phyloP scores from a whole-genome alignment of 2,113 vertebrate genomes.

The Ovis aries region DNA sequence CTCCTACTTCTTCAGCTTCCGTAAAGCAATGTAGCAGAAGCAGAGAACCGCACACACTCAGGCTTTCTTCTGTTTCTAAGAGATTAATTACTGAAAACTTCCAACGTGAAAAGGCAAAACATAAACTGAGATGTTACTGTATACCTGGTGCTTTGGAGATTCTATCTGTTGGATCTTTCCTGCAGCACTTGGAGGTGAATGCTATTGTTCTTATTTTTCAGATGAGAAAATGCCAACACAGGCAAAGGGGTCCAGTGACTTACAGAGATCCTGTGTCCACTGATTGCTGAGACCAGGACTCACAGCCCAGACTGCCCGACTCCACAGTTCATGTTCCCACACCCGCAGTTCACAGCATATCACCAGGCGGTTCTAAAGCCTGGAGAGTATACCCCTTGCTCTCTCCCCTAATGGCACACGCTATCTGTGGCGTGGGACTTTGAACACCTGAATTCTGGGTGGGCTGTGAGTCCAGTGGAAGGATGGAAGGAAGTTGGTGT shows the following conservation, averaged over 20 bases:
- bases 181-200: background rate
- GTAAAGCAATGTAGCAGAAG: background rate
- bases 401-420: fast-evolving
- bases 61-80: background rate
- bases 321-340: background rate
- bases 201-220: background rate
- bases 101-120: background rate
- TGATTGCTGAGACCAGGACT: background rate
- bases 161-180: background rate
- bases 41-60: background rate
- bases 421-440: background rate
- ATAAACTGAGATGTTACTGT: background rate
- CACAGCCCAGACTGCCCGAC: background rate
- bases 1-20: background rate
- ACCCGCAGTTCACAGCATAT: background rate
- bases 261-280: background rate
- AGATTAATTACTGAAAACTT: background rate
- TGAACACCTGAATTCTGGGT: background rate
- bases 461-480: background rate
- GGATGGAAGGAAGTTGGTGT: background rate
- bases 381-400: background rate
- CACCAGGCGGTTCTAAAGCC: background rate
- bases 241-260: background rate
- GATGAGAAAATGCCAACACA: background rate
- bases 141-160: background rate